Percentiles rank a stretch among this genome's conserved stretches.
These are phyloP conservation scores for Ispidina picta DNA, from an alignment of 2,797 vertebrate genomes.

Conservation along the genomic window DNA sequence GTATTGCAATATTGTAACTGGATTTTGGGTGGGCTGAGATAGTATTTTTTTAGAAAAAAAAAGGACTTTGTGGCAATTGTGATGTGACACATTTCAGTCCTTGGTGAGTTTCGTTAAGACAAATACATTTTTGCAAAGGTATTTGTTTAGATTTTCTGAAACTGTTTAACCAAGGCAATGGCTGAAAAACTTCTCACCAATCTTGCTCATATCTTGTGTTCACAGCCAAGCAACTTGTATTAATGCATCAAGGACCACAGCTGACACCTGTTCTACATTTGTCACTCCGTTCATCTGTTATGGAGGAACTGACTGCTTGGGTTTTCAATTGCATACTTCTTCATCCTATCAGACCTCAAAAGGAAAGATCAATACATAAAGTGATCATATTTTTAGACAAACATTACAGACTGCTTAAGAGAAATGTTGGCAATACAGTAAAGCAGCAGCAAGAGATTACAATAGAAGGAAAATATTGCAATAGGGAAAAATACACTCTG, in stretches of 20 bases:
- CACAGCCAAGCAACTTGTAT: not conserved
- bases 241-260: no score
- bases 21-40: not conserved
- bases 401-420: not conserved
- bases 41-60: not conserved
- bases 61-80: not conserved
- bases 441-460: not conserved
- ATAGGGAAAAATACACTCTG: not conserved
- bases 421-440: not conserved
- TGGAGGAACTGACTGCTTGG: not conserved
- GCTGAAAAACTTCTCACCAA: not conserved
- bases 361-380: not conserved
- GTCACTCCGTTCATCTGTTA: not conserved
- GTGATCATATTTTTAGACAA: not conserved
- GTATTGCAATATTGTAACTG: not conserved
- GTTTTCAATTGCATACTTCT: not conserved
- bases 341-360: not conserved
- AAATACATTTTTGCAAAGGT: not conserved
- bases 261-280: not conserved
- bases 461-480: not conserved
- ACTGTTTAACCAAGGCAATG: not conserved
- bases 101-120: not conserved
- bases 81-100: not conserved
- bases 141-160: not conserved
- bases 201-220: not conserved